phyloP scores from a whole-genome alignment of 2,888 invertebrate species.

The Drosophila tripunctata region DNA sequence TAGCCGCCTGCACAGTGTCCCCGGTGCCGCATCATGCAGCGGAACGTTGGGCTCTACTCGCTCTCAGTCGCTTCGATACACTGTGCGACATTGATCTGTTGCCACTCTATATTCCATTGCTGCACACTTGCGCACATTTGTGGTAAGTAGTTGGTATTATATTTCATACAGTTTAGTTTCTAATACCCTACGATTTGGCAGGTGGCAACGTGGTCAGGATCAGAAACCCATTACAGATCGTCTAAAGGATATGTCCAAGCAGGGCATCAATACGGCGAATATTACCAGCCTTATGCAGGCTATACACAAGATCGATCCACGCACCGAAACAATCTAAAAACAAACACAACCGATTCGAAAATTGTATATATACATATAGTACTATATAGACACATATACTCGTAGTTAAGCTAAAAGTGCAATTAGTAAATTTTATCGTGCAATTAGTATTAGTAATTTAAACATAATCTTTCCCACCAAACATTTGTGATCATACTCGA shows the following conservation, averaged over 20 bases:
- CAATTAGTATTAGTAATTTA: conserved; percentile 56
- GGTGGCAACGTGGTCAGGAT: conserved; percentile 88
- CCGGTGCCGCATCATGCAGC: conserved; percentile 86
- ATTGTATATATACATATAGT: conserved; percentile 1
- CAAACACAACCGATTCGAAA: too few species aligned
- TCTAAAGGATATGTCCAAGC: conserved; percentile 86
- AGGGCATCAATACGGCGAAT: conserved; percentile 88
- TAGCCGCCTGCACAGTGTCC: conserved; percentile 85
- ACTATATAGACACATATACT: conserved; percentile 4
- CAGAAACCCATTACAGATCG: conserved; percentile 87
- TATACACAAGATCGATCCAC: conserved; percentile 86
- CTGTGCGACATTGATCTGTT: conserved; percentile 89
- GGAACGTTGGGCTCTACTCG: conserved; percentile 89
- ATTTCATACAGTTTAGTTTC: too few species aligned
- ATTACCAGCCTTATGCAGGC: conserved; percentile 87
- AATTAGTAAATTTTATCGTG: conserved; percentile 62
- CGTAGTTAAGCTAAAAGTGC: conserved; percentile 67
- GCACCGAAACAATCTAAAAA: conserved; percentile 83
- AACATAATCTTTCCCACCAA: too few species aligned
- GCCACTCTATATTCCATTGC: conserved; percentile 88
- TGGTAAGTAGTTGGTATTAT: conserved; percentile 85
- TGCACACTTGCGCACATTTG: conserved; percentile 88
- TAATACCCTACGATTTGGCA: too few species aligned
- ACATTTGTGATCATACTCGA: too few species aligned
- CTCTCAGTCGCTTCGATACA: conserved; percentile 89